Conservation (phyloP, 1,140 invertebrate species). For the Tenebrio molitor region DNA sequence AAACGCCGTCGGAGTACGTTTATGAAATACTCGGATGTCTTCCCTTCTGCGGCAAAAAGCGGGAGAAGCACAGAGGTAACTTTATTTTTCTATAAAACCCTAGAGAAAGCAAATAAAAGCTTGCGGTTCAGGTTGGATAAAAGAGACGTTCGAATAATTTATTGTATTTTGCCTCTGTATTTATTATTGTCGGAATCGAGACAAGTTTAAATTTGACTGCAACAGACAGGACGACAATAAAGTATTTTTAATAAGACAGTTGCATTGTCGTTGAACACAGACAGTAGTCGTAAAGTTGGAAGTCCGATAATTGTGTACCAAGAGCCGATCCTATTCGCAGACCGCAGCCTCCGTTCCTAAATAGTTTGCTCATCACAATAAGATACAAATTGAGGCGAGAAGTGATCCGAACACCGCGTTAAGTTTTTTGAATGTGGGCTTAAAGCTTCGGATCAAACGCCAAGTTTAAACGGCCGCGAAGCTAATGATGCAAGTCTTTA, state of each 20-base stretch:
- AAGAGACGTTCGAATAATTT: slow-evolving; percentile 30
- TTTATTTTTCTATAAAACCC: background rate
- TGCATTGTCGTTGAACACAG: slow-evolving; percentile 10
- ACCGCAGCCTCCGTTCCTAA: no score
- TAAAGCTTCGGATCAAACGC: background rate
- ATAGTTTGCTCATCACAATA: no score
- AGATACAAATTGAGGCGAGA: slow-evolving; percentile 6
- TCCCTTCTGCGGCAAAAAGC: no score
- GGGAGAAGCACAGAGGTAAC: no score
- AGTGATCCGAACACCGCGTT: background rate
- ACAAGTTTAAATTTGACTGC: slow-evolving; percentile 21
- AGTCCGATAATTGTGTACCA: slow-evolving; percentile 12
- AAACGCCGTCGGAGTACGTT: no score
- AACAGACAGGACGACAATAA: slow-evolving; percentile 22
- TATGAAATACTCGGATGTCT: no score
- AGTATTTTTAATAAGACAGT: slow-evolving; percentile 37
- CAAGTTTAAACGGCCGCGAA: slow-evolving; percentile 8
- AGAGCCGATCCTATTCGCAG: background rate
- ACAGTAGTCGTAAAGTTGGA: slow-evolving; percentile 17
- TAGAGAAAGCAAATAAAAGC: no score
- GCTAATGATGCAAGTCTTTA: slow-evolving; percentile 32
- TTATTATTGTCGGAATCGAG: slow-evolving; percentile 25
- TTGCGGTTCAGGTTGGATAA: background rate
- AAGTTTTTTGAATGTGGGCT: slow-evolving; percentile 17
- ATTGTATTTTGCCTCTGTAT: slow-evolving; percentile 20